These are phyloP conservation scores for Zoroaster sp. DNA, from an alignment of 53 echinoderm and acorn worm genomes.

Conservation along the genomic window DNA sequence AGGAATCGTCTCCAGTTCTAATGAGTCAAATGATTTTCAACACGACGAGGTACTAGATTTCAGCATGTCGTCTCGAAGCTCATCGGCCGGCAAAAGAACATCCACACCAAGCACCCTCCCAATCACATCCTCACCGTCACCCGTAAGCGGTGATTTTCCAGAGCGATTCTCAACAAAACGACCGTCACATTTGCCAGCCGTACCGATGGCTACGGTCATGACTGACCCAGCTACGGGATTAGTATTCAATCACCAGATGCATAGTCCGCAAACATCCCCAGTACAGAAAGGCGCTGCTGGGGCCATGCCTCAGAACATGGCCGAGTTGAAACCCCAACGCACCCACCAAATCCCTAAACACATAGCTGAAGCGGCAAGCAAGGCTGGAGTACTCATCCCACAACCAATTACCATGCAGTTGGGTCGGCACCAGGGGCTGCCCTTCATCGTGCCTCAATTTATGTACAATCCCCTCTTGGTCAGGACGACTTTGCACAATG, in stretches of 20 bases:
- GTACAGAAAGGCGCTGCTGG: slow-evolving; percentile 45
- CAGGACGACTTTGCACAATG: neutral
- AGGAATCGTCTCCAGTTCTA: neutral
- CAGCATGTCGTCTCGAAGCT: slow-evolving; percentile 26
- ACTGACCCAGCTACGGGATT: neutral
- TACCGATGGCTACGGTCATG: neutral
- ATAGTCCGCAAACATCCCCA: slow-evolving; percentile 35
- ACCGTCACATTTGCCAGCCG: neutral
- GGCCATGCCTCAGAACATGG: slow-evolving; percentile 43
- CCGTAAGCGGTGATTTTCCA: neutral
- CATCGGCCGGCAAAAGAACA: slow-evolving; percentile 1
- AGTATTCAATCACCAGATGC: slow-evolving; percentile 37
- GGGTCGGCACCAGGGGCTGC: slow-evolving; percentile 29
- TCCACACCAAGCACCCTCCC: neutral
- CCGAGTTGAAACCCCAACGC: slow-evolving; percentile 34
- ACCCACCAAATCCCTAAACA: slow-evolving; percentile 38
- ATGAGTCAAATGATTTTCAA: neutral
- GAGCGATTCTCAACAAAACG: neutral
- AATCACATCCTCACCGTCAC: neutral
- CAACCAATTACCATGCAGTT: slow-evolving; percentile 29
- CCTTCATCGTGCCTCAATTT: slow-evolving; percentile 37
- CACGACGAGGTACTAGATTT: slow-evolving; percentile 31
- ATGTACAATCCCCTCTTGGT: slow-evolving; percentile 31
- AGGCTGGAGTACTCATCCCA: slow-evolving; percentile 42
- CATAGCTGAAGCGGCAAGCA: slow-evolving; percentile 41